These are phyloP conservation scores for Cataglyphis livida DNA, from an alignment of 2,888 invertebrate genomes.

Conservation along the genomic window DNA sequence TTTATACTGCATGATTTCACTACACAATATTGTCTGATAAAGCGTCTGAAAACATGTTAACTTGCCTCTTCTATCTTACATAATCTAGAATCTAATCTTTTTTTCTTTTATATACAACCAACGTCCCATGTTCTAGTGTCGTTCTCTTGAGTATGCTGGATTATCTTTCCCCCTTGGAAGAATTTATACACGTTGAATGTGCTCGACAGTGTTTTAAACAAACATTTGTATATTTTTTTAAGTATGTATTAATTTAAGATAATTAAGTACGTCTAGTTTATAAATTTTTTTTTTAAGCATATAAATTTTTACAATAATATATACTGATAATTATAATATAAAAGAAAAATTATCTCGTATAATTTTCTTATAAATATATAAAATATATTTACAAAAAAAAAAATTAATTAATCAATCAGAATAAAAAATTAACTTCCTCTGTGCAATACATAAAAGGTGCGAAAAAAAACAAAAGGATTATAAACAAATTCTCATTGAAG, in stretches of 20 bases:
- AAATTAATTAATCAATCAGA: not conserved
- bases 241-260: not conserved
- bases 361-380: too few relatives aligned
- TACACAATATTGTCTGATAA: slow-evolving; percentile 45
- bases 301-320: not conserved
- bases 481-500: not conserved
- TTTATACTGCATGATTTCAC: not conserved
- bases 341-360: not conserved
- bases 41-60: slow-evolving; percentile 62
- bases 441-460: not conserved
- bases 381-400: not conserved
- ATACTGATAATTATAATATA: not conserved
- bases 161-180: slow-evolving; percentile 61
- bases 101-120: slow-evolving; percentile 18
- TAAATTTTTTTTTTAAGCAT: not conserved
- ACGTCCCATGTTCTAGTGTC: slow-evolving; percentile 23
- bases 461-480: not conserved
- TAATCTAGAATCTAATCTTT: not conserved
- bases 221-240: slow-evolving; percentile 37
- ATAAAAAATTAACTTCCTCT: too few relatives aligned
- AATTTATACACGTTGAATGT: slow-evolving; percentile 61
- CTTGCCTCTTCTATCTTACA: slow-evolving; percentile 27
- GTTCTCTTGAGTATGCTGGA: slow-evolving; percentile 59
- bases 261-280: not conserved
- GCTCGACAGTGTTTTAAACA: slow-evolving; percentile 42